A percentile compares a stretch with the other conserved stretches of the same genome.
phyloP scores from a whole-genome alignment of 1,140 invertebrate species.

The Sweltsa coloradensis region DNA sequence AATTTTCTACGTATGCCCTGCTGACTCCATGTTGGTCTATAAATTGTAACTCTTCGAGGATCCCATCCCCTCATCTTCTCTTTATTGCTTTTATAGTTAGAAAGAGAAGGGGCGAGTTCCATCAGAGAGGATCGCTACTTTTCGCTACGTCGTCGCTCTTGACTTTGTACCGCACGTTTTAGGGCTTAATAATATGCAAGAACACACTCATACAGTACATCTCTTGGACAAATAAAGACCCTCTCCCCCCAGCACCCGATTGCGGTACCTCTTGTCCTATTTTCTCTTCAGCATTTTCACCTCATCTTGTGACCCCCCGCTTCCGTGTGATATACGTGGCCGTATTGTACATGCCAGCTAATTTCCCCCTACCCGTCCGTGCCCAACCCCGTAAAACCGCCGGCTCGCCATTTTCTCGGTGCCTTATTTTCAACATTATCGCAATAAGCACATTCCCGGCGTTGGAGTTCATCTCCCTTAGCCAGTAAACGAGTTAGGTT shows the following conservation, averaged over 20 bases:
- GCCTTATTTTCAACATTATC: conserved; percentile 12
- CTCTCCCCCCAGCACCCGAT: too few species aligned
- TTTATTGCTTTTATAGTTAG: conserved; percentile 9
- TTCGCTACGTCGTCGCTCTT: neutral
- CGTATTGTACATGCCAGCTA: too few species aligned
- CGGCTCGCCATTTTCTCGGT: conserved; percentile 1
- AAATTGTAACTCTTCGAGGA: conserved; percentile 2
- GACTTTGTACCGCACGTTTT: too few species aligned
- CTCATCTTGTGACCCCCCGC: too few species aligned
- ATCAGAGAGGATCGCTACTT: conserved; percentile 2
- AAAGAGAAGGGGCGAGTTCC: conserved; percentile 1
- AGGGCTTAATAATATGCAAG: conserved; percentile 3
- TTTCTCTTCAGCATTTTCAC: too few species aligned
- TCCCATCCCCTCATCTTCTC: conserved; percentile 6
- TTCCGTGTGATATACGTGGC: too few species aligned
- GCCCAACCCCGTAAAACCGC: neutral
- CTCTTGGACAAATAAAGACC: neutral
- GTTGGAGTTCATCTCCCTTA: neutral
- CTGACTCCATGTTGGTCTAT: conserved; percentile 7
- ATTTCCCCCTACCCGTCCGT: too few species aligned
- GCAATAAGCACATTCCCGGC: conserved; percentile 8
- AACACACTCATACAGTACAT: neutral
- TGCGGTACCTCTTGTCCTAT: too few species aligned
- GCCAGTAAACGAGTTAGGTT: neutral
- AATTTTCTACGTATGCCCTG: conserved; percentile 8